Percentiles rank a stretch among this genome's conserved stretches.
Evolutionary conservation across 2,797 vertebrate genomes (phyloP).

Genomic region (Florisuga fusca): DNA sequence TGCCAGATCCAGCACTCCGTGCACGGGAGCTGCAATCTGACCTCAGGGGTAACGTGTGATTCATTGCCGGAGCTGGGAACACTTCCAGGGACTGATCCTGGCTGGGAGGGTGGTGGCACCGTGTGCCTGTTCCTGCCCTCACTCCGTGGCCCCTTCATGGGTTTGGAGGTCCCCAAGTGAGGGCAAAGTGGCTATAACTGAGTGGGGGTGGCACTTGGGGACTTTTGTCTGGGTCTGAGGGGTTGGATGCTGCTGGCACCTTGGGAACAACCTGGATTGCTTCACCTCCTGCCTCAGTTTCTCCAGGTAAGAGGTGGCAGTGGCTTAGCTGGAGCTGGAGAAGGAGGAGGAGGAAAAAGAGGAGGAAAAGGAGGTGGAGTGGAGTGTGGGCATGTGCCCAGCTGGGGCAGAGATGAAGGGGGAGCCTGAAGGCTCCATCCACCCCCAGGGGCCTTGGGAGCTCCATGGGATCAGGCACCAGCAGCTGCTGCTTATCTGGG

Average conservation of each 20-base stretch:
- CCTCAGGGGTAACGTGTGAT: not conserved
- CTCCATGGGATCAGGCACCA: not conserved
- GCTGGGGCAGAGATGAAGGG: not conserved
- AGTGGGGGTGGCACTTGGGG: fast-evolving
- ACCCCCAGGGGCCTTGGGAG: not conserved
- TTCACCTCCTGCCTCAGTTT: not conserved
- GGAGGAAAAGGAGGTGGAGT: not conserved
- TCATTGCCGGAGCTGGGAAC: not conserved
- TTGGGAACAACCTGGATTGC: not conserved
- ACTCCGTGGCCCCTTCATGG: fast-evolving
- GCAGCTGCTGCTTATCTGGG: not conserved
- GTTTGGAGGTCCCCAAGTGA: not conserved
- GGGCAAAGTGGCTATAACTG: fast-evolving
- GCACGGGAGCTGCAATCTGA: not conserved
- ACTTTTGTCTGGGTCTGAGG: fast-evolving
- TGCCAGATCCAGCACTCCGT: fast-evolving
- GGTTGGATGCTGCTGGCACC: fast-evolving
- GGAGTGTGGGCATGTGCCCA: not conserved
- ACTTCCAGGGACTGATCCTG: not conserved
- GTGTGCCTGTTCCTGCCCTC: fast-evolving
- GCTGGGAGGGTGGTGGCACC: not conserved
- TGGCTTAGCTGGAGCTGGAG: too few relatives aligned
- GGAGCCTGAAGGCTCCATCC: not conserved
- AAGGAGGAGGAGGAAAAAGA: not conserved
- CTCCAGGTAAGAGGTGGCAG: not conserved